phyloP scores from a whole-genome alignment of 2,113 vertebrate genomes.

The Eudyptes chrysolophus region DNA sequence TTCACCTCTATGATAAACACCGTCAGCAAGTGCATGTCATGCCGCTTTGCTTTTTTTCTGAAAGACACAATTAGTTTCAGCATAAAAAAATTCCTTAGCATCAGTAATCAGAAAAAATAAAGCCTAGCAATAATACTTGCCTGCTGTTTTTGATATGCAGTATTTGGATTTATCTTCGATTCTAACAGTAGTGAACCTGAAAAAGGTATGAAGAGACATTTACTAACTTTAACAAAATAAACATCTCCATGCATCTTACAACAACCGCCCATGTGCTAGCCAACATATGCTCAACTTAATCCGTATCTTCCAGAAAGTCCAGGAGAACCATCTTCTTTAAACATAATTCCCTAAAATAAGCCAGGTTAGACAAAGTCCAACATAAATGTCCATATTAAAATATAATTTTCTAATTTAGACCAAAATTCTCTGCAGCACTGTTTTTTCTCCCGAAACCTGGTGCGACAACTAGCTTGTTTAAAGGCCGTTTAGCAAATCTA shows the following conservation, averaged over 20 bases:
- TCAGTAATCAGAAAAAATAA: not conserved
- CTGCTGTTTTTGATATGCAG: slow-evolving; percentile 99
- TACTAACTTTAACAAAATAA: slow-evolving; percentile 6
- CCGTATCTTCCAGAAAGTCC: not conserved
- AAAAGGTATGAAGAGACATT: slow-evolving; percentile 59
- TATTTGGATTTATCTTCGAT: slow-evolving; percentile 98
- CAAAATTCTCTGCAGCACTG: not conserved
- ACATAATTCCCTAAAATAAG: not conserved
- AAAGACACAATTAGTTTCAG: not conserved
- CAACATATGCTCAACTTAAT: not conserved
- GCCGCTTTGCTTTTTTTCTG: not conserved
- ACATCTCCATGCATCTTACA: not conserved
- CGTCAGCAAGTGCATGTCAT: not conserved
- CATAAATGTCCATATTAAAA: not conserved
- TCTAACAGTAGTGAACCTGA: slow-evolving; percentile 94
- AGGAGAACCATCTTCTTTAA: not conserved
- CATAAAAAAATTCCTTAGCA: not conserved
- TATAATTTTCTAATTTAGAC: not conserved
- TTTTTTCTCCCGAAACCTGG: not conserved
- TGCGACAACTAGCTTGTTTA: not conserved
- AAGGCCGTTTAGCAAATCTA: not conserved
- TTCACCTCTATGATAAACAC: not conserved
- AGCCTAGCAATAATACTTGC: slow-evolving; percentile 77
- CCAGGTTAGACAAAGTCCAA: not conserved
- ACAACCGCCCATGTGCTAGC: not conserved